Percentiles rank a stretch among this genome's conserved stretches.
Conservation (phyloP, 1,140 invertebrate species). For the Phortica variegata region DNA sequence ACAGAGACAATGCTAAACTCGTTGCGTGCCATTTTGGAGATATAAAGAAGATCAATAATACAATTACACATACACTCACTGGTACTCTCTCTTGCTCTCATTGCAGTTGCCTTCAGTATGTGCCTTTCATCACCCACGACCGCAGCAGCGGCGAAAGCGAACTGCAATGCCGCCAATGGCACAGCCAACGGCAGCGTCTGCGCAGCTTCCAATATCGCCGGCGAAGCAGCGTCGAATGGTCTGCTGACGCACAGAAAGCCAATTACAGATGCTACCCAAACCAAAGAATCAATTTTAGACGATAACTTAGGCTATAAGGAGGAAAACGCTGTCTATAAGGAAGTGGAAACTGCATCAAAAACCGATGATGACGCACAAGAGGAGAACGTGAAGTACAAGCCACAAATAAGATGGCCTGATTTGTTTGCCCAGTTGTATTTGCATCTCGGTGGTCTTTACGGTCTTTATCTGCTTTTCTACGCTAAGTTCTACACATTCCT, state of each 20-base stretch:
- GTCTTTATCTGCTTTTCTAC: slow-evolving; percentile 66
- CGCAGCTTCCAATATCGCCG: slow-evolving; percentile 6
- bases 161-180: too few relatives aligned
- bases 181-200: slow-evolving; percentile 10
- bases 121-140: slow-evolving; percentile 50
- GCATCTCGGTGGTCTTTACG: slow-evolving; percentile 70
- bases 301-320: slow-evolving; percentile 45
- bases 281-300: slow-evolving; percentile 14
- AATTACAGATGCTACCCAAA: slow-evolving; percentile 24
- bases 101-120: slow-evolving; percentile 23
- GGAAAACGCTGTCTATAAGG: slow-evolving; percentile 50
- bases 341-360: slow-evolving; percentile 13
- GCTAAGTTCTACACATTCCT: slow-evolving; percentile 67
- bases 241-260: slow-evolving; percentile 27
- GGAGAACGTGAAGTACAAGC: slow-evolving; percentile 57
- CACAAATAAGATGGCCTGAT: slow-evolving; percentile 70
- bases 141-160: too few relatives aligned
- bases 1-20: neutral
- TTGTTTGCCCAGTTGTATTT: slow-evolving; percentile 67
- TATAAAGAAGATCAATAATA: neutral
- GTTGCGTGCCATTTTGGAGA: neutral
- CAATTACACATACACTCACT: neutral
- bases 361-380: slow-evolving; percentile 1
- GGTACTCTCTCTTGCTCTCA: neutral
- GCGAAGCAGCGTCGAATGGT: neutral